phyloP scores from a whole-genome alignment of 2,797 vertebrate genomes.

The Numenius phaeopus region DNA sequence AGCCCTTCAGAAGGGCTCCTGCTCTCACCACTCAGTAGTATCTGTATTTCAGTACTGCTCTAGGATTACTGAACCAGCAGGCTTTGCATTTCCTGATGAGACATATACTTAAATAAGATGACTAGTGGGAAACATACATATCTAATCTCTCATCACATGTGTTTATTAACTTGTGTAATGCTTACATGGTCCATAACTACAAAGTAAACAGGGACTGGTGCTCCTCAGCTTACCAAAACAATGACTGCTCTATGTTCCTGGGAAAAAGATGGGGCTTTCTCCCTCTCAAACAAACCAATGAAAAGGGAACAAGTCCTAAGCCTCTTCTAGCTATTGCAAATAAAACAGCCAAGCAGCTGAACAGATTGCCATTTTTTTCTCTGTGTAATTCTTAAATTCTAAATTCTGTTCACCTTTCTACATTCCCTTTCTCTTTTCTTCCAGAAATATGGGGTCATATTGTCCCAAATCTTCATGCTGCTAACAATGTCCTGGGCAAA shows the following conservation, averaged over 20 bases:
- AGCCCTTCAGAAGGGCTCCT: not conserved
- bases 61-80: not conserved
- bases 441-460: not conserved
- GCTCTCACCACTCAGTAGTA: not conserved
- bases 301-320: not conserved
- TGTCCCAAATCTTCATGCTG: not conserved
- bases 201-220: not conserved
- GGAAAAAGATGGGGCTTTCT: not conserved
- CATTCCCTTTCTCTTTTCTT: not conserved
- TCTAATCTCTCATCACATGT: not conserved
- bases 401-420: not conserved
- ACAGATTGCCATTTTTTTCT: not conserved
- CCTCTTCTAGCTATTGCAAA: constrained; percentile 9
- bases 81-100: not conserved
- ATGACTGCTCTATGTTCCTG: not conserved
- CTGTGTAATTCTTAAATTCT: not conserved
- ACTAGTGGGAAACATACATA: not conserved
- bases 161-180: constrained; percentile 7
- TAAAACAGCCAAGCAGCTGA: constrained; percentile 28
- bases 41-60: not conserved
- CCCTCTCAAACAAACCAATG: not conserved
- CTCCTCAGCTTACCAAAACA: not conserved
- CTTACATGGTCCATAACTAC: not conserved
- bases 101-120: not conserved
- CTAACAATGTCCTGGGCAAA: not conserved